Base-by-base conservation (phyloP, 2,888 invertebrate species). In the Helicoverpa assulta region DNA sequence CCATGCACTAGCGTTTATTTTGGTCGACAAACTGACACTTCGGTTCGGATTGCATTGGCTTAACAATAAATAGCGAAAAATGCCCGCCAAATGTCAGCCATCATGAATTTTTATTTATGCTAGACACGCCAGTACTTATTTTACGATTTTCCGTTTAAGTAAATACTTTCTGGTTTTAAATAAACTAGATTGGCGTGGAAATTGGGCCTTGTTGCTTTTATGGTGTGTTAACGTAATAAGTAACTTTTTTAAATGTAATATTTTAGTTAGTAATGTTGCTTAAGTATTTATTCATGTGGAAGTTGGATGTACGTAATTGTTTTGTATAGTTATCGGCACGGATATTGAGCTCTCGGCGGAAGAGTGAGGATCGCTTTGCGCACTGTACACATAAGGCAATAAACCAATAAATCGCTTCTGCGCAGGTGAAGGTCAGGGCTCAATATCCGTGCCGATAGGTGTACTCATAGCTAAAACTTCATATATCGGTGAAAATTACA, bases 11-110 rank as follows among this genome's bases (percentile, higher is more conserved):
- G 61, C 81, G 78, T 85, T 85, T 82, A 83, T 80, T 78, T 70
- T 65, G 66, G 69, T 67, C 76, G 71, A 62, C 76, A 84, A 80
- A 73, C 74, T 82, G 86, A 78, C 85, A 85, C 67, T 82, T 78
- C 59, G 66, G 54, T 65, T 60, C 70, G 61, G 29, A 70, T 66
- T 70, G 67, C 70, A 80, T 77, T 54, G 54, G 54, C 70, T 67
- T 67, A 62, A 76, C 68, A 72, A 76, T 80, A 76, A 84, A 82
- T 80, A 66, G 70, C 62, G 75, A 59, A 81, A 82, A 80, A 73
- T 73, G 56, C 43, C 63, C 60, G 51, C 70, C 72, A 65, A 62
- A 80, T 76, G 78, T 52, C 57, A 55, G 73, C 70, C 75, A 80
- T 69, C 75, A 72, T 70, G 67, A 61, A 72, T 73, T 75, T 83